These are phyloP conservation scores for Morinoia aosen DNA, from an alignment of 2,888 invertebrate species.

Conservation along the genomic window DNA sequence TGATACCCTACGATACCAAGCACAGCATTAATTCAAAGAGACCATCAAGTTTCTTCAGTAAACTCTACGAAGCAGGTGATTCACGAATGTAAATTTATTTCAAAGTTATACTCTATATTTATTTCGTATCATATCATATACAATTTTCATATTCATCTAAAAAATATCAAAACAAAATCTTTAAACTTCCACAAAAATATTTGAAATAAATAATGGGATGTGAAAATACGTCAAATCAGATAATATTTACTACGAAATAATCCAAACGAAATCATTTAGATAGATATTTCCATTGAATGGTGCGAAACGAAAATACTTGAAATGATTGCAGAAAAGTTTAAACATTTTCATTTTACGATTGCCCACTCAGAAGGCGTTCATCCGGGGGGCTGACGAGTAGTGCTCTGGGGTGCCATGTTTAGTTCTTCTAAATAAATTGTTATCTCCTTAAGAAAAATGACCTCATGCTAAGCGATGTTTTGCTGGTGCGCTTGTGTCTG, in stretches of 20 bases:
- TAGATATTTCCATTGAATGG: no score
- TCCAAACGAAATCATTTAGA: no score
- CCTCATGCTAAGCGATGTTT: constrained; percentile 53
- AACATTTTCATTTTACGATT: constrained; percentile 35
- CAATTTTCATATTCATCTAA: no score
- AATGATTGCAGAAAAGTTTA: not conserved
- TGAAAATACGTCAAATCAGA: no score
- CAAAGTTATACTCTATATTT: no score
- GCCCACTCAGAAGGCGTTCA: constrained; percentile 40
- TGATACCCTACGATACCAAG: not conserved
- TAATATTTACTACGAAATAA: no score
- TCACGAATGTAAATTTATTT: no score
- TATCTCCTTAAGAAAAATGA: constrained; percentile 54
- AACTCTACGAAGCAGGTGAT: no score
- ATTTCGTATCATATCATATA: no score
- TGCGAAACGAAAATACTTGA: not conserved
- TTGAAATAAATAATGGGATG: no score
- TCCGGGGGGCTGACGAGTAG: constrained; percentile 30
- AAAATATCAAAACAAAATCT: no score
- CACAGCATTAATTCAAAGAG: not conserved
- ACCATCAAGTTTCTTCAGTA: not conserved
- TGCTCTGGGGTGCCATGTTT: constrained; percentile 52
- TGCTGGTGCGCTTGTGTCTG: constrained; percentile 51
- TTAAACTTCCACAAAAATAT: no score
- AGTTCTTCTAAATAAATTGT: constrained; percentile 54